A percentile compares a stretch with the other conserved stretches of the same genome.
Evolutionary conservation across 2,113 vertebrate genomes (phyloP).

Genomic region (Cnemophilus loriae): DNA sequence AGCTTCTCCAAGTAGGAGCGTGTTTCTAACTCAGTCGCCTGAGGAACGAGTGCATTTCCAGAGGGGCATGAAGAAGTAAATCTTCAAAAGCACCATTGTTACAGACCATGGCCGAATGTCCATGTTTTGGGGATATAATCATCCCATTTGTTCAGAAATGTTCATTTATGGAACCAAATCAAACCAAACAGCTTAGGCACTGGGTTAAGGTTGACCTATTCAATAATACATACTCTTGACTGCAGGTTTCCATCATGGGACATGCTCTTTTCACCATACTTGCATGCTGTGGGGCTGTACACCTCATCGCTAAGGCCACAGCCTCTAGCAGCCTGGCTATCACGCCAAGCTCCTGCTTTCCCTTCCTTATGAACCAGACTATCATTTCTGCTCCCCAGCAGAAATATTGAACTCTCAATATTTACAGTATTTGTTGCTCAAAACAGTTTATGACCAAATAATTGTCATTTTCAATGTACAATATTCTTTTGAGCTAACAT

Average conservation of each 20-base stretch:
- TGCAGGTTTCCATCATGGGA: neutral
- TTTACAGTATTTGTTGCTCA: neutral
- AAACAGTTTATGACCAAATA: neutral
- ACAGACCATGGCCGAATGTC: neutral
- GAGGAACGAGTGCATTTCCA: fast-evolving
- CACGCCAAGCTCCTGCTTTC: neutral
- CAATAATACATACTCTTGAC: neutral
- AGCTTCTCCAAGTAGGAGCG: neutral
- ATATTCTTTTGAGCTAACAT: neutral
- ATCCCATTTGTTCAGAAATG: neutral
- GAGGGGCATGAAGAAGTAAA: neutral
- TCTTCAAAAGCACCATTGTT: neutral
- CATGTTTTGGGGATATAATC: neutral
- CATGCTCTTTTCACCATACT: neutral
- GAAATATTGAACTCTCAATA: neutral
- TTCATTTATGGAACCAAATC: neutral
- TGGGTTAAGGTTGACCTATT: neutral
- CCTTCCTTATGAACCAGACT: neutral
- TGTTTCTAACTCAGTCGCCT: neutral
- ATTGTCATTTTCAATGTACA: neutral
- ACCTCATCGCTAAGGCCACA: neutral
- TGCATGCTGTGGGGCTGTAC: neutral
- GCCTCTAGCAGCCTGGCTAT: neutral
- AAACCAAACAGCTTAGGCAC: neutral
- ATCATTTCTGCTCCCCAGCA: neutral